Percentiles rank a stretch among this genome's conserved stretches.
phyloP scores from a whole-genome alignment of 2,113 vertebrate species.

The Oncorhynchus kisutch region DNA sequence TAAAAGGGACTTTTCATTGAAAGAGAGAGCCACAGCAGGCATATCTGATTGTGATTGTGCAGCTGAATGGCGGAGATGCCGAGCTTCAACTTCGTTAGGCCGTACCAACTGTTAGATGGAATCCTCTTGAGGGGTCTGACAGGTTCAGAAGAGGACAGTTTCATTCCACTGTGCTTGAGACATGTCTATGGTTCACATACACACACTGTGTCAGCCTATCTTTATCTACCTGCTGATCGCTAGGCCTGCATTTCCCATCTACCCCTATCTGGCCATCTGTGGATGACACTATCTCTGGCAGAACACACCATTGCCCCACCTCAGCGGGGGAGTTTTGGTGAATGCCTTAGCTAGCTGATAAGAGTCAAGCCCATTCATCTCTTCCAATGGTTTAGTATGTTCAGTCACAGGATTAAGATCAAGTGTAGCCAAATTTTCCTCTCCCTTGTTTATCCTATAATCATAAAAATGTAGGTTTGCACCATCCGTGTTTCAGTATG shows the following conservation, averaged over 20 bases:
- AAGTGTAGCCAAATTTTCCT: background rate
- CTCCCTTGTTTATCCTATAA: background rate
- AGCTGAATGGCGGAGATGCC: background rate
- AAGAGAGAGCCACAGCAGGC: background rate
- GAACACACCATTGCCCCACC: conserved; percentile 22
- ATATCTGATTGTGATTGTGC: conserved; percentile 7
- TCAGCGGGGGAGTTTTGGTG: conserved; percentile 23
- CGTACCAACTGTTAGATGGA: conserved; percentile 22
- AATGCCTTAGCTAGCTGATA: conserved; percentile 22
- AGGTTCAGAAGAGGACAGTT: background rate
- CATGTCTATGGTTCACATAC: background rate
- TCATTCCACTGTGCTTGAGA: background rate
- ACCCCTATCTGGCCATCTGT: conserved; percentile 44
- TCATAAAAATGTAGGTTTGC: background rate
- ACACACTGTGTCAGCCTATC: conserved; percentile 9
- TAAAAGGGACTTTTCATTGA: background rate
- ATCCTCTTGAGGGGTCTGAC: conserved; percentile 44
- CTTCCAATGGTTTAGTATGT: conserved; percentile 24
- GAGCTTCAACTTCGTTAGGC: conserved; percentile 11
- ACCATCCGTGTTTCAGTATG: background rate
- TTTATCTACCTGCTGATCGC: conserved; percentile 37
- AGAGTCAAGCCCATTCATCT: conserved; percentile 17
- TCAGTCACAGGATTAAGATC: background rate
- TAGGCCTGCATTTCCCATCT: conserved; percentile 29
- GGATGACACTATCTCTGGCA: conserved; percentile 3